Base-by-base conservation (phyloP, 2,888 invertebrate species). In the Hermodice carunculata region DNA sequence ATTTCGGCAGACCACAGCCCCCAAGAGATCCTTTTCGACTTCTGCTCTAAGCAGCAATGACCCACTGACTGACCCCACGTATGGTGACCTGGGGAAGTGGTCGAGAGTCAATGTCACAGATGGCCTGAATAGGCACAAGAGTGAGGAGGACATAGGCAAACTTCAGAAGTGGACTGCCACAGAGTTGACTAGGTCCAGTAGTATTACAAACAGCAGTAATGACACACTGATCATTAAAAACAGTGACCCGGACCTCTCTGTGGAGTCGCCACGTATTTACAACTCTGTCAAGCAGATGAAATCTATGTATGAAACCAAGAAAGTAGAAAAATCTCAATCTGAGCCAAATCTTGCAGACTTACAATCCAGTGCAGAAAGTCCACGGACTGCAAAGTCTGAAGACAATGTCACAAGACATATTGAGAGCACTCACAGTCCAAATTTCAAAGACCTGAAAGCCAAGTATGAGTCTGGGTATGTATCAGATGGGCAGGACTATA, bases 181-280 rank as follows among this genome's bases (percentile, higher is more conserved):
- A 28, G 28, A 40, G 52, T 19, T 28, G 32, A 32, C 32, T 29
- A 32, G n/a, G n/a, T 5, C 43, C 6, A 14, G 8, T 19, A 46
- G 8, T 11, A 26, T 19, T 28, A 6, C 17, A 5, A 57, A n/a
- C 8, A 40, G 67, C 4, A 67, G 67, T 32, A 48, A 42, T 29
- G 67, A 67, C 17, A 67, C 67, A 3, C 26, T 67, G 19, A 60
- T 67, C 32, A 67, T 67, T 32, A 54, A 51, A 26, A 54, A 46
- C 28, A 60, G 64, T 53, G 60, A 64, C 31, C 28, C 61, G 22
- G 61, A 61, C n/a, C 11, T 31, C 3, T n/a, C 53, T 14, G 17
- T 17, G 8, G 42, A 43, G 28, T 14, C 42, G 3, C 26, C 5
- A 28, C 8, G 26, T 3, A 17, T 37, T 3, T 56, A 19, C 29